phyloP scores from a whole-genome alignment of 2,888 invertebrate genomes.

The Eremobia ochroleuca region DNA sequence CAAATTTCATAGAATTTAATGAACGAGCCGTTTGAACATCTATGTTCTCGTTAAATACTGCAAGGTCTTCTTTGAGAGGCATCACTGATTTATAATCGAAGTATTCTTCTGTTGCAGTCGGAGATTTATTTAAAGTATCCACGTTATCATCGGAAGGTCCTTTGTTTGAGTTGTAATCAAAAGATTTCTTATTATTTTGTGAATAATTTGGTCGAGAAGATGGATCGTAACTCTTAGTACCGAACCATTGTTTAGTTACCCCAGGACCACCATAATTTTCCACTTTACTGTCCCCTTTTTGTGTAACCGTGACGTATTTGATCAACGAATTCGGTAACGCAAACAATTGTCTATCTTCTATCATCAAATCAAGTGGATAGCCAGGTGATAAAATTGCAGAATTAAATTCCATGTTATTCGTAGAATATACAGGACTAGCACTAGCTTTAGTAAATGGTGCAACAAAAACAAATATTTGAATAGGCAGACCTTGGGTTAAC shows the following conservation, averaged over 20 bases:
- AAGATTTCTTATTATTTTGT: conserved; percentile 53
- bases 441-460: conserved; percentile 87
- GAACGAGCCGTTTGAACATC: background rate
- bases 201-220: conserved; percentile 64
- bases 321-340: conserved; percentile 83
- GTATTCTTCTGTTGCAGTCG: background rate
- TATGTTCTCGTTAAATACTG: background rate
- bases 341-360: conserved; percentile 87
- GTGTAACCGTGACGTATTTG: conserved; percentile 80
- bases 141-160: conserved; percentile 46
- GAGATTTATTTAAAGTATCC: conserved; percentile 11
- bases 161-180: conserved; percentile 68
- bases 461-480: conserved; percentile 92
- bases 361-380: conserved; percentile 94
- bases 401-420: conserved; percentile 82
- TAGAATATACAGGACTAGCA: conserved; percentile 79
- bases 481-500: conserved; percentile 91
- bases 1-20: conserved; percentile 1
- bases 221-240: conserved; percentile 65
- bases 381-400: conserved; percentile 88
- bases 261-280: conserved; percentile 70
- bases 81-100: background rate
- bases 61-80: conserved; percentile 9
- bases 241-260: conserved; percentile 71
- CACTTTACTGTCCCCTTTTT: conserved; percentile 76